phyloP scores from a whole-genome alignment of 2,888 invertebrate genomes.

The Zeuzera pyrina region DNA sequence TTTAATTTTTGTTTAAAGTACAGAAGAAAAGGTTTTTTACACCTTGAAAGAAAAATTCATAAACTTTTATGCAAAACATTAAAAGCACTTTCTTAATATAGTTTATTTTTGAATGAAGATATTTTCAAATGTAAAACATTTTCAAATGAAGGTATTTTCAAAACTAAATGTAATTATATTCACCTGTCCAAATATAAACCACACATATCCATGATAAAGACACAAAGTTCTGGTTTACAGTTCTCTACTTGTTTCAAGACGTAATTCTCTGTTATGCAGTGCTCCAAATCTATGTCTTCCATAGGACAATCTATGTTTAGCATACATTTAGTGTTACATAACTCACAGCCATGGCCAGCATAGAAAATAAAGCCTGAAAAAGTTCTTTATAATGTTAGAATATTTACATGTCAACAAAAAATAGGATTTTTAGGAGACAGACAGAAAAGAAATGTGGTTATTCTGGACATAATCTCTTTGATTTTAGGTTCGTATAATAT shows the following conservation, averaged over 20 bases:
- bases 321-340: constrained; percentile 64
- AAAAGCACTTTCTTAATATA: too few relatives aligned
- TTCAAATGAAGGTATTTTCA: too few relatives aligned
- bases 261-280: constrained; percentile 64
- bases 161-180: not conserved
- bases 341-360: constrained; percentile 71
- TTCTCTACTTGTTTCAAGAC: constrained; percentile 48
- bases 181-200: constrained; percentile 60
- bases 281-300: constrained; percentile 39
- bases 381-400: constrained; percentile 1
- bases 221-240: constrained; percentile 55
- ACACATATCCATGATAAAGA: constrained; percentile 74
- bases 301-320: constrained; percentile 59
- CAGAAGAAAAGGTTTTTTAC: too few relatives aligned
- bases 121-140: too few relatives aligned
- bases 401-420: not conserved
- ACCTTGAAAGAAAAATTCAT: too few relatives aligned
- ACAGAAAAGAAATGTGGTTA: too few relatives aligned
- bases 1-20: too few relatives aligned
- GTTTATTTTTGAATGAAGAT: too few relatives aligned
- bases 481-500: too few relatives aligned
- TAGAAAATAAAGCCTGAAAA: constrained; percentile 67
- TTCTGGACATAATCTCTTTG: too few relatives aligned
- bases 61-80: too few relatives aligned
- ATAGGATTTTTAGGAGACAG: too few relatives aligned